Conservation (phyloP, 2,113 vertebrate genomes). For the Agelaius phoeniceus region DNA sequence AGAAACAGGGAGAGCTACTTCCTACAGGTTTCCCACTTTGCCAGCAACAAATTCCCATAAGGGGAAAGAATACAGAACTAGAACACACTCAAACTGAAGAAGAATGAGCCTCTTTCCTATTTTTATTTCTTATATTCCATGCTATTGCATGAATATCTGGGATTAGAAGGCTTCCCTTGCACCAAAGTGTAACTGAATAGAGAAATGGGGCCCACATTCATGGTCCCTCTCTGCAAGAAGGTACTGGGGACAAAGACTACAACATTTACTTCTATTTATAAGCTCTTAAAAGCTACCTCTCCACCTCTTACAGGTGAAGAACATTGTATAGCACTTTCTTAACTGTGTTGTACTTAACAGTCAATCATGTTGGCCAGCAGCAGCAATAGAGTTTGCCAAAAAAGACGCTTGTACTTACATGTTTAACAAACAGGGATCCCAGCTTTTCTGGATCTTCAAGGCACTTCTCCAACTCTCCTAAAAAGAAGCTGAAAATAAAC, state of each 20-base stretch:
- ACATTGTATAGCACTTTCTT: not conserved
- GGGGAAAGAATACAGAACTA: not conserved
- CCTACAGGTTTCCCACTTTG: not conserved
- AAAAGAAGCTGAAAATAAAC: conserved; percentile 86
- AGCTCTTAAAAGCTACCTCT: not conserved
- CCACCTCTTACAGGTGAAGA: not conserved
- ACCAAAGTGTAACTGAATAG: not conserved
- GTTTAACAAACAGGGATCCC: conserved; percentile 92
- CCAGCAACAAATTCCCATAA: not conserved
- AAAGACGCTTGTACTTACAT: conserved; percentile 74
- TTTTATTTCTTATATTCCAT: not conserved
- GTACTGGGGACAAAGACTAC: not conserved
- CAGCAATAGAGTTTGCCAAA: not conserved
- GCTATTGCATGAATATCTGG: not conserved
- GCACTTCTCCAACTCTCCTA: conserved; percentile 96
- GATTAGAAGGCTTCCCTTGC: not conserved
- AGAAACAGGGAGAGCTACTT: not conserved
- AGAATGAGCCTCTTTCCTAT: not conserved
- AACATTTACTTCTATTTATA: not conserved
- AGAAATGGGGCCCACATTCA: not conserved
- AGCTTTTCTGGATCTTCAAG: conserved; percentile 95
- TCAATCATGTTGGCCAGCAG: not conserved
- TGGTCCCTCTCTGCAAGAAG: not conserved
- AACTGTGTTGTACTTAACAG: not conserved
- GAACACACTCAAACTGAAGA: not conserved